Percentiles rank a stretch among this genome's conserved stretches.
Evolutionary conservation across 2,797 vertebrate genomes (phyloP).

Genomic region (Spondyliosoma cantharus): DNA sequence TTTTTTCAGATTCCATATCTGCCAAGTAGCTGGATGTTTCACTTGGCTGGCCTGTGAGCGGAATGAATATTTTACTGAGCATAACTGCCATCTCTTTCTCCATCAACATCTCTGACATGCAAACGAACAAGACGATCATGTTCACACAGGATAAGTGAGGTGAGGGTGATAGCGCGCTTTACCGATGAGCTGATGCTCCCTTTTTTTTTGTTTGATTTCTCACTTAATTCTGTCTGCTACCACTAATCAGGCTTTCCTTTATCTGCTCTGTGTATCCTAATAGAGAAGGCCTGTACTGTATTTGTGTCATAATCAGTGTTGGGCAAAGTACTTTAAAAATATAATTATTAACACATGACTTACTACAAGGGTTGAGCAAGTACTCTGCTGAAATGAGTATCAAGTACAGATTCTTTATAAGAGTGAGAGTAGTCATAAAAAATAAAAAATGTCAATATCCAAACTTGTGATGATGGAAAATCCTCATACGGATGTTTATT

Average conservation of each 20-base stretch:
- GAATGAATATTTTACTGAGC: conserved; percentile 82
- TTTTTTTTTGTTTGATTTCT: conserved; percentile 26
- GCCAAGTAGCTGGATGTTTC: conserved; percentile 77
- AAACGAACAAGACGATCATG: conserved; percentile 73
- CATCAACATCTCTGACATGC: conserved; percentile 77
- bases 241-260: conserved; percentile 17
- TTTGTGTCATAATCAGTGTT: not conserved
- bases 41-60: conserved; percentile 73
- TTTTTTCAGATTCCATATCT: conserved; percentile 69
- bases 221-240: conserved; percentile 15
- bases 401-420: too few species aligned
- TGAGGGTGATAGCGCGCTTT: conserved; percentile 46
- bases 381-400: too few species aligned
- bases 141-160: conserved; percentile 65
- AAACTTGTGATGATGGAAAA: too few species aligned
- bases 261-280: not conserved
- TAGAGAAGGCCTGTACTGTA: not conserved
- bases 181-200: conserved; percentile 38
- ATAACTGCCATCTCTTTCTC: conserved; percentile 75
- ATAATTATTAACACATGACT: not conserved
- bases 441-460: too few species aligned
- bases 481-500: too few species aligned
- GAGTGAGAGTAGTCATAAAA: too few species aligned
- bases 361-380: not conserved
- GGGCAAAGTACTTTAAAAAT: not conserved